Base-by-base conservation (phyloP, 1,140 invertebrate genomes). In the Gonioctena quinquepunctata region DNA sequence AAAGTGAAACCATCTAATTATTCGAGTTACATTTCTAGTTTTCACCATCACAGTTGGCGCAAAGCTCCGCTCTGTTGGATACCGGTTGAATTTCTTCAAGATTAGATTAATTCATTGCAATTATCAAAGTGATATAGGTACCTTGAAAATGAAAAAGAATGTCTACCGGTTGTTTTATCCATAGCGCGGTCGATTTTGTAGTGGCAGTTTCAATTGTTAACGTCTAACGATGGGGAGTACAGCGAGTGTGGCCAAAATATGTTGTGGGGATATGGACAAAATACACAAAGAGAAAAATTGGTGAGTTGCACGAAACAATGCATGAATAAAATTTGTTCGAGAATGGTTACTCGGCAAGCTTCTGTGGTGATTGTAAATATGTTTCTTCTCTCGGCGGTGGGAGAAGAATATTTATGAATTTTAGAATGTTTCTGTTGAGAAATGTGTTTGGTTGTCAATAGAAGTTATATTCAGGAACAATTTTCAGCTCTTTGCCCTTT, bases 181-280 rank as follows among this genome's bases (percentile, higher is more conserved):
- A 54, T 23, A 23, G 52, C 52, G 52, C 18, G 18, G 52, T 21
- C 52, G 52, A 54, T 54, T 54, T 18, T 19, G 13, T 8, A 54
- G 52, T 21, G 52, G 19, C 22, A 11, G 52, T 54, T 11, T 2
- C 18, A 54, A 23, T 54, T 23, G 18, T 23, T 18, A 21, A 54
- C 52, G n/a, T 8, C 13, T 5, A 8, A 63, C 21, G 7, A 66
- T 66, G 64, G 64, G 64, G 18, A 66, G 50, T 23, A 54, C 64
- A n/a, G 64, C 64, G 16, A 66, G 64, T 27, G 21, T 66, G 13
- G 19, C 49, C 7, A 66, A 66, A 27, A 11, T 66, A 1, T 66
- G 64, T 48, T 66, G 42, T 48, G 64, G 28, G 49, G 22, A 54
- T 16, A n/a, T 16, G 8, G 48, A 8, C 1, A 23, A 27, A n/a